phyloP scores from a whole-genome alignment of 2,888 invertebrate species.

The Drosophila fulvimacula region DNA sequence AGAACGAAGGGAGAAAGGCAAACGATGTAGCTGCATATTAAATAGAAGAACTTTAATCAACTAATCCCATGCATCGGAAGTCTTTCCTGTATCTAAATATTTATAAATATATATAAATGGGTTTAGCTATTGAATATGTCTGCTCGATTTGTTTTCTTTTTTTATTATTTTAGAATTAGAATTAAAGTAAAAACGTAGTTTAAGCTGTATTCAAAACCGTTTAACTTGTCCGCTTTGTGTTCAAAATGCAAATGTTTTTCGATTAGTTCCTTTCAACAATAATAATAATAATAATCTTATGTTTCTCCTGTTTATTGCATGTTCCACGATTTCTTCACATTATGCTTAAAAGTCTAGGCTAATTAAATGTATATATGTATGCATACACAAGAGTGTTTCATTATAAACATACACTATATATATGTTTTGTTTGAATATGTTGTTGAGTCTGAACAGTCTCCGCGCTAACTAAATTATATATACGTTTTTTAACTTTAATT shows the following conservation, averaged over 20 bases:
- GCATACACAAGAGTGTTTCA: constrained; percentile 26
- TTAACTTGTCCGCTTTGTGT: constrained; percentile 54
- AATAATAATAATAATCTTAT: constrained; percentile 4
- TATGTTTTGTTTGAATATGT: neutral
- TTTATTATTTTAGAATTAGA: constrained; percentile 25
- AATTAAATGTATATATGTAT: constrained; percentile 48
- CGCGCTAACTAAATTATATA: neutral
- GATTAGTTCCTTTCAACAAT: constrained; percentile 37
- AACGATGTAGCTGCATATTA: constrained; percentile 52
- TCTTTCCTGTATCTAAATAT: constrained; percentile 39
- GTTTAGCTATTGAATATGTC: constrained; percentile 34
- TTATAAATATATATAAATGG: constrained; percentile 16
- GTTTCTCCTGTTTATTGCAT: constrained; percentile 34
- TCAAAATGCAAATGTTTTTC: constrained; percentile 44
- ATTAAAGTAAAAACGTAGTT: constrained; percentile 16
- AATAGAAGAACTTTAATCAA: constrained; percentile 60
- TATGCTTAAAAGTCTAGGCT: constrained; percentile 41
- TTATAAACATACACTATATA: constrained; percentile 8
- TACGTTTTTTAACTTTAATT: neutral
- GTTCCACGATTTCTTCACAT: constrained; percentile 26
- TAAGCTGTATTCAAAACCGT: constrained; percentile 33
- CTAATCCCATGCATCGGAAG: constrained; percentile 31
- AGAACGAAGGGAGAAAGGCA: constrained; percentile 12
- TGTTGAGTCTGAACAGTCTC: neutral
- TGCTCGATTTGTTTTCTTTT: constrained; percentile 28